A percentile compares a stretch with the other conserved stretches of the same genome.
These are phyloP conservation scores for Gobio gobio DNA, from an alignment of 2,113 vertebrate genomes.

Conservation along the genomic window DNA sequence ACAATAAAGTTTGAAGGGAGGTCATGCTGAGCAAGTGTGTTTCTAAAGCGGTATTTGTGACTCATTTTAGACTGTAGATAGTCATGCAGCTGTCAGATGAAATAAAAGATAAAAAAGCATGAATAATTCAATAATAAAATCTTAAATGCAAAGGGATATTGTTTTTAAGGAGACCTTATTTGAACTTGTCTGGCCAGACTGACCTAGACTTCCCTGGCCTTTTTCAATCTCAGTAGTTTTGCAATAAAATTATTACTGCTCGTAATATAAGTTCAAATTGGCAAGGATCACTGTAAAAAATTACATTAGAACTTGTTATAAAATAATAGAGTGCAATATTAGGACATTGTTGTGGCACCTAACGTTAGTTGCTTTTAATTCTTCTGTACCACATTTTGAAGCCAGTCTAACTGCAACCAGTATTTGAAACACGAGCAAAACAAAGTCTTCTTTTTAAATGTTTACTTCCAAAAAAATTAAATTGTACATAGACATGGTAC, in stretches of 20 bases:
- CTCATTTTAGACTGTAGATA: slow-evolving; percentile 37
- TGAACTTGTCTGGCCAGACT: slow-evolving; percentile 30
- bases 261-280: neutral
- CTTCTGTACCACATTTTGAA: too few species aligned
- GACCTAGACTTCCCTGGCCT: slow-evolving; percentile 29
- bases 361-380: too few species aligned
- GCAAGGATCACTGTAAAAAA: neutral
- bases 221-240: neutral
- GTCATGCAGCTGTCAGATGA: slow-evolving; percentile 16
- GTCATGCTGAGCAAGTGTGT: slow-evolving; percentile 17
- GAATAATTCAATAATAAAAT: slow-evolving; percentile 48
- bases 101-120: slow-evolving; percentile 49
- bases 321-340: slow-evolving; percentile 2
- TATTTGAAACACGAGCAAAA: too few species aligned
- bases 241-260: neutral
- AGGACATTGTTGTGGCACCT: too few species aligned
- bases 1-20: slow-evolving; percentile 14
- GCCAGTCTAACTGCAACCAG: too few species aligned
- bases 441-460: too few species aligned
- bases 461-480: too few species aligned
- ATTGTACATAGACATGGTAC: too few species aligned
- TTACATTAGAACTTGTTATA: neutral
- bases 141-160: neutral
- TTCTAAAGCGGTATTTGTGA: slow-evolving; percentile 33
- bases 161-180: slow-evolving; percentile 28